Evolutionary conservation across 1,140 invertebrate species (phyloP), one percentile per base, ranked within the genome.

Genomic region (Cotesia typhae): DNA sequence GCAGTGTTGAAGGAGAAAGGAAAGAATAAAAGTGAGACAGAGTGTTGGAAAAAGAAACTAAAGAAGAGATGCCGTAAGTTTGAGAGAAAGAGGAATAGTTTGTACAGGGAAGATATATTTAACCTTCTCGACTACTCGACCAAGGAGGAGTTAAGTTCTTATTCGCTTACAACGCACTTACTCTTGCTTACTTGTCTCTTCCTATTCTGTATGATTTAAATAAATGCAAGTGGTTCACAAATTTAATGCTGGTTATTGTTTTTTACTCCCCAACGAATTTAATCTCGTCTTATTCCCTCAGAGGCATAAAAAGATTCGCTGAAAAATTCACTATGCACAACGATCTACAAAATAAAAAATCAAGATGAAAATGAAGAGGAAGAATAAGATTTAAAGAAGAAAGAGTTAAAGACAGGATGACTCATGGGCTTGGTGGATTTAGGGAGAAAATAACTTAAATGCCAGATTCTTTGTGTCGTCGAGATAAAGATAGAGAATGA

Each of bases 181-280:
- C 74, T 74, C 63, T 75, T 75, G 75, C 75, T 77, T 74, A 77
- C 63, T 41, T 4, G 9, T 41, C 9, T 41, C 38, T 41, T 41
- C 4, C 38, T 41, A 41, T 41, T 41, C 38, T 41, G 4, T 41
- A 4, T 41, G 79, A 83, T 85, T 85, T 83, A 83, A 84, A 84
- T 83, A 84, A 83, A 83, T 83, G 78, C 71, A 65, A 70, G 57
- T 78, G 77, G 76, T 72, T 72, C 79, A 70, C 77, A 76, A 81
- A 82, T 82, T 17, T 17, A 17, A 17, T 17, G 78, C 80, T 79
- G 75, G 57, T 78, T 80, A 83, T 83, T 81, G 82, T 84, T 81
- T 79, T 70, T 60, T 65, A 55, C 1, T 17, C 17, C 17, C 17
- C 1, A 17, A 17, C 17, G 61, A 53, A 70, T 35, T 70, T 51